Evolutionary conservation across 2,113 vertebrate species (phyloP).

Genomic region (Aegithalos caudatus): DNA sequence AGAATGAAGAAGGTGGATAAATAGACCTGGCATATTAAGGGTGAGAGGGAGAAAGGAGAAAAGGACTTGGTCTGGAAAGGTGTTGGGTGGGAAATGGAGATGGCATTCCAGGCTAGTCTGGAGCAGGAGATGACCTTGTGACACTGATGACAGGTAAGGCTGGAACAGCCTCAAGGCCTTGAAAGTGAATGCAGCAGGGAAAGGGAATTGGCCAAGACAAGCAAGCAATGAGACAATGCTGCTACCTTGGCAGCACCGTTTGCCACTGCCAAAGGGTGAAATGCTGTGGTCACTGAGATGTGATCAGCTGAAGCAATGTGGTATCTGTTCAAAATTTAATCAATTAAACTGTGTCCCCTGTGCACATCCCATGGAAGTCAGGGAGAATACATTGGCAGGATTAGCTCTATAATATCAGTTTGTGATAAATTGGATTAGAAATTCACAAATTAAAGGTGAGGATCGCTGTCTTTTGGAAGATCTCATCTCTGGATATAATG

Average conservation of each 20-base stretch:
- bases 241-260: background rate
- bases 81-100: background rate
- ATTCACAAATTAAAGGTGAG: background rate
- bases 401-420: background rate
- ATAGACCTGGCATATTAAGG: background rate
- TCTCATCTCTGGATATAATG: background rate
- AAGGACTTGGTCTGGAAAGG: background rate
- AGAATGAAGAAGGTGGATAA: background rate
- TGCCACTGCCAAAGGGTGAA: background rate
- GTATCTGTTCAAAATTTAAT: background rate
- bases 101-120: fast-evolving
- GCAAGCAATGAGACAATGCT: background rate
- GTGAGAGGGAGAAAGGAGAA: background rate
- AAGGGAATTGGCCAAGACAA: background rate
- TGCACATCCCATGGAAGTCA: background rate
- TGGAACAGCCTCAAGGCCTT: background rate
- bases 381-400: background rate
- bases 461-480: background rate
- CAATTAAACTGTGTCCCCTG: background rate
- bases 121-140: background rate
- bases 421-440: background rate
- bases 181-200: background rate
- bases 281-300: background rate
- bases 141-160: background rate
- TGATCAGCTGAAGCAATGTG: background rate